These are phyloP conservation scores for Lepidurus packardi DNA, from an alignment of 1,140 invertebrate species.

Conservation along the genomic window DNA sequence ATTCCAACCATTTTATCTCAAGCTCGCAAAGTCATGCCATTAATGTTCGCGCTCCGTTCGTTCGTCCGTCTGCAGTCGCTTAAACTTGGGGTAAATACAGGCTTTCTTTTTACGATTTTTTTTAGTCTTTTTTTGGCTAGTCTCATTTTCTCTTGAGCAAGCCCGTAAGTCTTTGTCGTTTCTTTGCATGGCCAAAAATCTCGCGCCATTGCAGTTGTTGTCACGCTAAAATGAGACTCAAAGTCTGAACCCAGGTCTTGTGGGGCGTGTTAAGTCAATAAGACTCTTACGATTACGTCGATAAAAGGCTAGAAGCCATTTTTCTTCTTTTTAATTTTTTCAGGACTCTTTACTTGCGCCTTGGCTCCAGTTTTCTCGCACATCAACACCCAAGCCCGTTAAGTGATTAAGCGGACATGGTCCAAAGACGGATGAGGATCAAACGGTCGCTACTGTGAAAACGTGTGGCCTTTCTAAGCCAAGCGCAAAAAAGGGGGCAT, in stretches of 20 bases:
- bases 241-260: background rate
- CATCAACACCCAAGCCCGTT: slow-evolving; percentile 10
- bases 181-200: background rate
- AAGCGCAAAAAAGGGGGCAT: background rate
- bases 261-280: slow-evolving; percentile 21
- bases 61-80: background rate
- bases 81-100: background rate
- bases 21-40: background rate
- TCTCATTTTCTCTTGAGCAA: background rate
- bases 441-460: background rate
- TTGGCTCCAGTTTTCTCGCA: background rate
- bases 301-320: slow-evolving; percentile 9
- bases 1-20: background rate
- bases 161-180: background rate
- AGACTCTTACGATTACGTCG: slow-evolving; percentile 8
- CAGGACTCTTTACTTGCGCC: background rate
- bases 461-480: background rate
- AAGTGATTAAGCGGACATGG: background rate
- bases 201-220: slow-evolving; percentile 9
- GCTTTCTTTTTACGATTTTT: background rate
- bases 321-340: background rate
- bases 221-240: slow-evolving; percentile 11
- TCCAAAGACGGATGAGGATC: slow-evolving; percentile 5
- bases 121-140: background rate
- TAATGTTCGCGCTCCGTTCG: background rate